Percentiles rank a stretch among this genome's conserved stretches.
phyloP scores from a whole-genome alignment of 1,140 invertebrate species.

The Caligus rogercresseyi region DNA sequence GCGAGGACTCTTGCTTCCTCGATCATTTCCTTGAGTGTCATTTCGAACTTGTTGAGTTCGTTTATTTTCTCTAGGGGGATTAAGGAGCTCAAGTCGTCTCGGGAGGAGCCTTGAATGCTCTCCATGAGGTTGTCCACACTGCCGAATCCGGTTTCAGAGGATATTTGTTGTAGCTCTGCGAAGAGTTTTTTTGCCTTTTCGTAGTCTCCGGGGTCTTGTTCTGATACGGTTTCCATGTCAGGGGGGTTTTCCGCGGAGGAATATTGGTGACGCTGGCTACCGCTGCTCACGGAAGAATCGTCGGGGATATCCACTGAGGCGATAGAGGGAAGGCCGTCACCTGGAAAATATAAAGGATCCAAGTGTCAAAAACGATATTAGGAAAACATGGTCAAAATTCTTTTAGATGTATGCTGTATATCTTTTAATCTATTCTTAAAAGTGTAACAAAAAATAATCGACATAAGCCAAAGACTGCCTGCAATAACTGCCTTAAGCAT shows the following conservation, averaged over 20 bases:
- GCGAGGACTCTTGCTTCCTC: conserved; percentile 9
- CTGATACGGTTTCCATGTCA: not conserved
- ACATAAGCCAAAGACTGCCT: no score
- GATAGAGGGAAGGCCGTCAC: conserved; percentile 18
- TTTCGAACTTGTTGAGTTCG: conserved; percentile 14
- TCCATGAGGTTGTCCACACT: conserved; percentile 13
- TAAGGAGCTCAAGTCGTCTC: not conserved
- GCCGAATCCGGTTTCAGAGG: not conserved
- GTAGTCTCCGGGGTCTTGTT: not conserved
- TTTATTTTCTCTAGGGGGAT: conserved; percentile 17
- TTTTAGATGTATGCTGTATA: no score
- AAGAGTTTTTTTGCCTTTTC: conserved; percentile 8
- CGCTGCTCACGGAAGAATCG: not conserved
- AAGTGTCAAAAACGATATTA: no score
- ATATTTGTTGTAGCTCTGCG: conserved; percentile 9
- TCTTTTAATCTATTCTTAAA: no score
- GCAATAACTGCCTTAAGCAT: no score
- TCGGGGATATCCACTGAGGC: conserved; percentile 6
- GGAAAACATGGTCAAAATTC: no score
- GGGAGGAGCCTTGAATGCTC: not conserved
- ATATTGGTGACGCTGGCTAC: not conserved
- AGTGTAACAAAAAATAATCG: no score
- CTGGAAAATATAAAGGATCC: conserved; percentile 3
- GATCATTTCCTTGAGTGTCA: conserved; percentile 18
- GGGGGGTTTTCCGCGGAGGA: not conserved